Base-by-base conservation (phyloP, 64 coral and sea anemone species). In the Porites australiensis region DNA sequence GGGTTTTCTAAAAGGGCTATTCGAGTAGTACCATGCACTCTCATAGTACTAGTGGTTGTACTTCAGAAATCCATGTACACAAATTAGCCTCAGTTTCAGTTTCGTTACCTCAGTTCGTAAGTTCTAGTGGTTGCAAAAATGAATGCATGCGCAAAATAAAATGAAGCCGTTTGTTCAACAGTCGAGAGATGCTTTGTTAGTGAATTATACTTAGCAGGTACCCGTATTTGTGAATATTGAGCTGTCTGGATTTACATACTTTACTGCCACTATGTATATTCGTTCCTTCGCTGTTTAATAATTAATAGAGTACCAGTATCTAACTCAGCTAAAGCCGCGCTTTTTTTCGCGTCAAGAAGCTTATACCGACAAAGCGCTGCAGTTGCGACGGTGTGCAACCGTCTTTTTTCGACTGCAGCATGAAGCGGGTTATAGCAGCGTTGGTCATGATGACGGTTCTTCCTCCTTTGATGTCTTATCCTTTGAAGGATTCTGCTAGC, bases 271-370 rank as follows among this genome's bases (percentile, higher is more conserved):
- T 50, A 19, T 11, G 22, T 45, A n/a, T 50, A 50, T 81, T 81
- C 20, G 74, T 77, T 50, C 44, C 22, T 10, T 79, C 8, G 23
- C 45, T 81, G n/a, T 37, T 37, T 37, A 84, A 84, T 84, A 50
- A 68, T 84, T 84, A 19, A 84, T 84, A 9, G 73, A 21, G 63
- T 48, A 69, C 44, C 61, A 69, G 81, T 48, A n/a, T 47, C 46
- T 18, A 51, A 51, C 45, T 68, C 47, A 5, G 43, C 59, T 84
- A 4, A 68, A 44, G 81, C 61, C 62, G 63, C 81, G 71, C 27
- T 37, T 37, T 84, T 68, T 69, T 45, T 12, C 8, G 81, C 46
- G 63, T 50, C 63, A 18, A 11, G 8, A 9, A 84, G 45, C 81
- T 84, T 8, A 3, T 7, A 22, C 46, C 46, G 67, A 44, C 48